Conservation (phyloP, 2,113 vertebrate genomes). For the Nibea coibor region DNA sequence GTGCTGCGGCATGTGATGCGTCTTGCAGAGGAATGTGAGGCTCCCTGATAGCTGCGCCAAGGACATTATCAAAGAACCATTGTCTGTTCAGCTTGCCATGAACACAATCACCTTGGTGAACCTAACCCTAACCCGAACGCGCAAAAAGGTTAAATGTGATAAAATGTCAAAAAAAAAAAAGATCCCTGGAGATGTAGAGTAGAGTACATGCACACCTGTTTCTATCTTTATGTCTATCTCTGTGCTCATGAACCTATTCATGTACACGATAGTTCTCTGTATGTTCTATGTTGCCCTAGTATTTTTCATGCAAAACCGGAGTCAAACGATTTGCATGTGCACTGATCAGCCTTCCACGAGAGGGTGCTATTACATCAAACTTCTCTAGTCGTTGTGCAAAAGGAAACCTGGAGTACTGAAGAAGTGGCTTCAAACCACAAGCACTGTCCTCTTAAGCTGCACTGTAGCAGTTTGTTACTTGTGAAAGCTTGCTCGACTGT, state of each 20-base stretch:
- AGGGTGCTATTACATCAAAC: slow-evolving; percentile 25
- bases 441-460: background rate
- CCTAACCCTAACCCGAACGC: no score
- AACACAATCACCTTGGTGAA: background rate
- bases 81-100: background rate
- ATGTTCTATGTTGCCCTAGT: background rate
- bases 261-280: background rate
- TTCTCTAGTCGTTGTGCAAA: background rate
- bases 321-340: no score
- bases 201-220: background rate
- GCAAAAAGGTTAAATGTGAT: background rate
- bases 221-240: background rate
- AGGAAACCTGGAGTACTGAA: background rate
- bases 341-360: slow-evolving; percentile 31
- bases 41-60: background rate
- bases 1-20: background rate
- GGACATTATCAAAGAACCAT: background rate
- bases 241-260: background rate
- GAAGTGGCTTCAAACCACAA: background rate
- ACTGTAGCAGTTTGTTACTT: background rate
- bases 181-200: background rate
- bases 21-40: background rate
- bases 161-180: background rate
- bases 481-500: background rate
- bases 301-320: background rate